Conservation (phyloP, 2,113 vertebrate species). For the Laticauda colubrina region DNA sequence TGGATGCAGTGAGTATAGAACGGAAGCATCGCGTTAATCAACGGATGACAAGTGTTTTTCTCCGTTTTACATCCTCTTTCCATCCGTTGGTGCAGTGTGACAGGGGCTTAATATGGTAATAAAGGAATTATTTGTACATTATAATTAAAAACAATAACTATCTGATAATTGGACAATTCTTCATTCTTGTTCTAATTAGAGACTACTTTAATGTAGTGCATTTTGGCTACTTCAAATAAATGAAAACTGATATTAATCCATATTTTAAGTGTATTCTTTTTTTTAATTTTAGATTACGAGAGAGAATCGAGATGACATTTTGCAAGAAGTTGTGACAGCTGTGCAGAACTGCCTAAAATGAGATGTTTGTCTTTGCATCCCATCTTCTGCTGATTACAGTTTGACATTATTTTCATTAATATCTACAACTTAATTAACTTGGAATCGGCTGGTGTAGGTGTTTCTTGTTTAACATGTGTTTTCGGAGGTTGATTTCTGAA, state of each 20-base stretch:
- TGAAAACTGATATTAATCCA: neutral
- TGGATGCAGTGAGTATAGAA: too few relatives aligned
- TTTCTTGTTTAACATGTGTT: conserved; percentile 6
- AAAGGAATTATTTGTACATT: neutral
- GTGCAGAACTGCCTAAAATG: conserved; percentile 75
- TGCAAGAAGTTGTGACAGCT: conserved; percentile 77
- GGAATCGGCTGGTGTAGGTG: neutral
- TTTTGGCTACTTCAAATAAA: neutral
- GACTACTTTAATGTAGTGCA: too few relatives aligned
- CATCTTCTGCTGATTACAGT: conserved; percentile 21
- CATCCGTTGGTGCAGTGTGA: too few relatives aligned
- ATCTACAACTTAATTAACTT: neutral
- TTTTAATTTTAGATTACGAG: conserved; percentile 79
- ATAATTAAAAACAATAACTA: neutral
- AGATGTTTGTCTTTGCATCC: conserved; percentile 13
- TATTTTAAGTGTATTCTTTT: conserved; percentile 22
- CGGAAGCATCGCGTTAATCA: too few relatives aligned
- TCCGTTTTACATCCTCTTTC: too few relatives aligned
- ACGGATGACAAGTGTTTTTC: too few relatives aligned
- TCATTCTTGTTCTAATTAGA: neutral
- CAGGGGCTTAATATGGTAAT: conserved; percentile 35
- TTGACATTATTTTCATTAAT: conserved; percentile 12
- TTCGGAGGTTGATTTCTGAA: neutral
- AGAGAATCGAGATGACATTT: conserved; percentile 84
- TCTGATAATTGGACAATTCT: neutral